Percentiles rank a stretch among this genome's conserved stretches.
These are phyloP conservation scores for Hydrophis major DNA, from an alignment of 2,797 vertebrate genomes.

Conservation along the genomic window DNA sequence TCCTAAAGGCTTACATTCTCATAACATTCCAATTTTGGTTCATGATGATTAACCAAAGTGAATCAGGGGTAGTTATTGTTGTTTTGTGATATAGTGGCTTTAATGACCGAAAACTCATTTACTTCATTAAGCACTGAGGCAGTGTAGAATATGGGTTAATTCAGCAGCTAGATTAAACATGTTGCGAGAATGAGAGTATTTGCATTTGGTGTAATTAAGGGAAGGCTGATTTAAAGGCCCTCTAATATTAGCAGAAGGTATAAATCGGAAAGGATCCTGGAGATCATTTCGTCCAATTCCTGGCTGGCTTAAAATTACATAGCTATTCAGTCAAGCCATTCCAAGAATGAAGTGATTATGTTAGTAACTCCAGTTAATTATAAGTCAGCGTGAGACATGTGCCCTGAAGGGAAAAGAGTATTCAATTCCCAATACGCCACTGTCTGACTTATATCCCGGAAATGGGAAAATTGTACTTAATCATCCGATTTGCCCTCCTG, in stretches of 20 bases:
- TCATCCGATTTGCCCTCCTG: background rate
- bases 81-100: background rate
- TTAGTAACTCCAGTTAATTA: background rate
- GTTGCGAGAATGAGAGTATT: background rate
- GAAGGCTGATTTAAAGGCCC: background rate
- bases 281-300: background rate
- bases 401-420: background rate
- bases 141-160: background rate
- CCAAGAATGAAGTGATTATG: background rate
- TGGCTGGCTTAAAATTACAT: background rate
- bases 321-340: background rate
- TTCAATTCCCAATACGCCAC: background rate
- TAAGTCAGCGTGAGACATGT: background rate
- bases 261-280: background rate
- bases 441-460: background rate
- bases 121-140: background rate
- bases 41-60: background rate
- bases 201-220: background rate
- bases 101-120: background rate
- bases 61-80: too few species aligned
- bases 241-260: background rate
- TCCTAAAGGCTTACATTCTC: background rate
- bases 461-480: background rate
- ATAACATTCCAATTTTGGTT: background rate
- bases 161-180: background rate